Base-by-base conservation (phyloP, 1,140 invertebrate genomes). In the Scaptomyza hsui region DNA sequence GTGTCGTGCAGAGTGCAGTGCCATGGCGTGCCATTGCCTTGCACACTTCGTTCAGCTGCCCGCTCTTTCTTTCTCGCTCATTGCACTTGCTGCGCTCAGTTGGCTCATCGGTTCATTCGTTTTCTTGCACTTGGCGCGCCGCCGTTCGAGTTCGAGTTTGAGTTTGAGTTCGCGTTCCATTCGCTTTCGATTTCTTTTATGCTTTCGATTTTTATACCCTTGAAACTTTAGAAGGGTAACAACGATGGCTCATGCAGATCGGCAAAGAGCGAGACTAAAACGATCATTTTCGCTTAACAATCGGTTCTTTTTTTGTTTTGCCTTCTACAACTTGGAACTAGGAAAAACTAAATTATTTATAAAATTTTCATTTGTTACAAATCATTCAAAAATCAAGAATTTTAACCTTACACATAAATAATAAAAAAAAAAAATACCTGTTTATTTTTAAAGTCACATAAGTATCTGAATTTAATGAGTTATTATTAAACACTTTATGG, bases 191-290 rank as follows among this genome's bases (percentile, higher is more conserved):
- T 86, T 85, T 85, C 77, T 80, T 81, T 80, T 62, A 62, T 67
- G 78, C 76, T 85, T 85, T 85, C 80, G 81, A 76, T 85, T 83
- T 79, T 76, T 42, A 86, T 86, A 88, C 82, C 78, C 74, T 85
- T 85, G 78, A 78, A 88, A 65, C 61, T 51, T 29, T 49, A 49
- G 41, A 57, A 42, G 77, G 59, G 75, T 57, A 59, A 61, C 51
- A 51, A 6, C 42, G 18, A 16, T 47, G 4, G 48, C 52, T 5
- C 10, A 44, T n/a, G 12, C 16, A 12, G 18, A 44, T 44, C 9
- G 18, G 10, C 10, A 19, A 10, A 44, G 32, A 37, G 10, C n/a
- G 32, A n/a, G 32, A 37, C 32, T n/a, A n/a, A 37, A n/a, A 37
- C 32, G 32, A 37, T 37, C 12, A 37, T 32, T 32, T 32, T 32